These are phyloP conservation scores for Myiozetetes cayanensis DNA, from an alignment of 2,113 vertebrate genomes.

Conservation along the genomic window DNA sequence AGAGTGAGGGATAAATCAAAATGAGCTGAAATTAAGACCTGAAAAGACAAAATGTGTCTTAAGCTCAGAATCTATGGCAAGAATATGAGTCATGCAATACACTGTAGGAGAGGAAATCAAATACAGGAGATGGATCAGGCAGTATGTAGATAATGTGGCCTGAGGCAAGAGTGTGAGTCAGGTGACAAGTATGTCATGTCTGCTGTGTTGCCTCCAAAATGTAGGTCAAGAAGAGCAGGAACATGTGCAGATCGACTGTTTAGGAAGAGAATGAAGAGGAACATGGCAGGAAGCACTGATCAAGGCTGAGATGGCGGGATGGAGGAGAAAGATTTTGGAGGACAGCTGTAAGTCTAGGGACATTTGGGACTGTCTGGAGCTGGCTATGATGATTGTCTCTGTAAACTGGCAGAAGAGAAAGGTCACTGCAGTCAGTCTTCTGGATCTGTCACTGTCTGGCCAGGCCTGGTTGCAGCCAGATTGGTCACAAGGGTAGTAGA, in stretches of 20 bases:
- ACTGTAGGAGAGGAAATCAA: neutral
- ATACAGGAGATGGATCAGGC: neutral
- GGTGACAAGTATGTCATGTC: neutral
- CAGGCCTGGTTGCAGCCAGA: neutral
- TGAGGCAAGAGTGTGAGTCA: neutral
- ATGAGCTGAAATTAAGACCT: neutral
- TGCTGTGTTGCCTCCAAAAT: neutral
- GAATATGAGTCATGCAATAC: neutral
- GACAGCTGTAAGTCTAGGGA: neutral
- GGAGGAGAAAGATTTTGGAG: neutral
- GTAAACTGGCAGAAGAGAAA: neutral
- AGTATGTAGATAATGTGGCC: neutral
- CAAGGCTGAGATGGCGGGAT: neutral
- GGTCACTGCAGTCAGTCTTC: neutral
- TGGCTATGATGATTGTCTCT: neutral
- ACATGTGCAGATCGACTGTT: neutral
- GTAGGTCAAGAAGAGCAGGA: neutral
- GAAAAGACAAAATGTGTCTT: neutral
- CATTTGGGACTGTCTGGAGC: rapidly evolving
- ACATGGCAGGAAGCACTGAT: neutral
- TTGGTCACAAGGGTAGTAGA: neutral
- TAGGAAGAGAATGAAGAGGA: neutral
- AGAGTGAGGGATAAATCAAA: neutral
- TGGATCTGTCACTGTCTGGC: neutral
- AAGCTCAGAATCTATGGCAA: neutral